Base-by-base conservation (phyloP, 1,140 invertebrate genomes). In the Leptoteleia sp. region DNA sequence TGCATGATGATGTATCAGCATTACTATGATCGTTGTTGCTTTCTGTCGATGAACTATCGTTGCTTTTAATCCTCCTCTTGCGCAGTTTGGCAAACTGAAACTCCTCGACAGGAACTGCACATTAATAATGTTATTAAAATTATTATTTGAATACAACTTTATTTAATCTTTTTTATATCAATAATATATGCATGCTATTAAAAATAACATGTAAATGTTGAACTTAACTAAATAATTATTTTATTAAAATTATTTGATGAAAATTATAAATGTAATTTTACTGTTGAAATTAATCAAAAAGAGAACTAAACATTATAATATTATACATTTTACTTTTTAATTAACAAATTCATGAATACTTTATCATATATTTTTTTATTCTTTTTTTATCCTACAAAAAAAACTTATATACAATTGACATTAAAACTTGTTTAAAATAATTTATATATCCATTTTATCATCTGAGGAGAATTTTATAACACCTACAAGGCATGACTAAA, bases 1-100 rank as follows among this genome's bases (percentile, higher is more conserved):
- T 90, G 70, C 85, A 88, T 54, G 90, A 87, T 29, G 90, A 90
- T 22, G 90, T 87, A 25, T 90, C 90, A 54, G 85, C 87, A 76
- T 89, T 89, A 84, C 85, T 90, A 59, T 89, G 89, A 61, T 89
- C 89, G 83, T 90, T 90, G 83, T 88, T 88, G 84, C 86, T 90
- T 65, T 91, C 90, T 61, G 89, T 90, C 19, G 90, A 91, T 50
- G 90, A 91, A 82, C 89, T 90, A 83, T 90, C 87, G 76, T 86
- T 87, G 83, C 89, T 89, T 81, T 89, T 90, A 76, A 89, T 84
- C 79, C 80, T 81, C 73, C 85, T 85, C 80, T 86, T 84, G 65
- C 85, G 84, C 76, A 88, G 81, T 81, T 88, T 87, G 35, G 81
- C 83, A 72, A 88, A 87, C 76, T 88, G 85, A 88, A 87, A 85